Percentiles rank a stretch among this genome's conserved stretches.
phyloP scores from a whole-genome alignment of 1,140 invertebrate species.

The Leguminivora glycinivorella region DNA sequence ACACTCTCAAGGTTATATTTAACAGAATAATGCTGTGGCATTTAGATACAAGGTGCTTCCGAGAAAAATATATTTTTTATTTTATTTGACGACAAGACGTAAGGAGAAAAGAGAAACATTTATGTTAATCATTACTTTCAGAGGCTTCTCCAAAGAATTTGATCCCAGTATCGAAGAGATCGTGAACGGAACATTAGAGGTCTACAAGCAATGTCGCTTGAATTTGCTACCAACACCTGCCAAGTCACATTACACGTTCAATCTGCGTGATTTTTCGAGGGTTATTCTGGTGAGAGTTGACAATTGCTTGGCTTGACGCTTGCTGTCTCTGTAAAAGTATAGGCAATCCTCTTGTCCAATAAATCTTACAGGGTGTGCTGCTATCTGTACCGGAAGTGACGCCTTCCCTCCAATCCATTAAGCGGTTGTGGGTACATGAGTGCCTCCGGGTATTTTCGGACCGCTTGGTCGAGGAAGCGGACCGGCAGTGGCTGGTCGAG shows the following conservation, averaged over 20 bases:
- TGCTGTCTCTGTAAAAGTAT: neutral
- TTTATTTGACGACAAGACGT: neutral
- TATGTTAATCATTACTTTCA: conserved; percentile 49
- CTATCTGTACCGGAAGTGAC: conserved; percentile 96
- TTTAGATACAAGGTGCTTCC: conserved; percentile 87
- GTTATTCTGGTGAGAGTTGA: conserved; percentile 87
- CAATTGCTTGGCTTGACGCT: neutral
- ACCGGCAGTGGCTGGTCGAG: conserved; percentile 90
- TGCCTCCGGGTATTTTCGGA: conserved; percentile 96
- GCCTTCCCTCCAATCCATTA: conserved; percentile 91
- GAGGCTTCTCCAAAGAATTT: conserved; percentile 97
- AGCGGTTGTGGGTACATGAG: conserved; percentile 97
- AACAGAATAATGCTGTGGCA: conserved; percentile 96
- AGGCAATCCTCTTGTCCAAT: neutral
- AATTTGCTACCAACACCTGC: conserved; percentile 93
- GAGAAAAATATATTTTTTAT: neutral
- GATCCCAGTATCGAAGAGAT: conserved; percentile 95
- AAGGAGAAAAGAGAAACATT: too few species aligned
- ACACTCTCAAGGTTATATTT: conserved; percentile 92
- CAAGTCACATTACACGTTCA: conserved; percentile 97
- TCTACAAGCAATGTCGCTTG: conserved; percentile 91
- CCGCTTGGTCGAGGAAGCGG: conserved; percentile 90
- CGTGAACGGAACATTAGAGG: conserved; percentile 89
- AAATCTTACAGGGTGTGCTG: conserved; percentile 86
- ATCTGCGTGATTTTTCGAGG: conserved; percentile 95